A percentile compares a stretch with the other conserved stretches of the same genome.
These are phyloP conservation scores for Nomada hirtipes DNA, from an alignment of 2,888 invertebrate genomes.

Conservation along the genomic window DNA sequence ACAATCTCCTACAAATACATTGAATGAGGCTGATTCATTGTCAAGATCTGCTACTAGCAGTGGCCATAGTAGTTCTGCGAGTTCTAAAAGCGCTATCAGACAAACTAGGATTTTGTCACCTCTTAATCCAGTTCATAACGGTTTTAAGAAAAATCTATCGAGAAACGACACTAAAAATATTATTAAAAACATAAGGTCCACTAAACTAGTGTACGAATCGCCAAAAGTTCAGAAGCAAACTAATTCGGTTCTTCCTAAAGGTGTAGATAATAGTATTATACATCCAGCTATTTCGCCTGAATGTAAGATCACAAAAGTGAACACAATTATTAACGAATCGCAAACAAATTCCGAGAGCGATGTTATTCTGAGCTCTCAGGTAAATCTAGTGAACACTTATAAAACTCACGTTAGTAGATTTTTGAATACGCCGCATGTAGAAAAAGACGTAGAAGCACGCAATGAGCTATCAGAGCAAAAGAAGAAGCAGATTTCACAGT, in stretches of 20 bases:
- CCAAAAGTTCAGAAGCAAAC: slow-evolving; percentile 51
- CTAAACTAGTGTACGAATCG: slow-evolving; percentile 63
- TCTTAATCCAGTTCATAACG: not conserved
- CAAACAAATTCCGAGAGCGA: slow-evolving; percentile 57
- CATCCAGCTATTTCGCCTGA: slow-evolving; percentile 60
- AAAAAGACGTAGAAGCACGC: slow-evolving; percentile 13
- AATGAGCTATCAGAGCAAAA: slow-evolving; percentile 74
- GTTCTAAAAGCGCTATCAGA: not conserved
- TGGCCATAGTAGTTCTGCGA: slow-evolving; percentile 1
- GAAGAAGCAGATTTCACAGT: slow-evolving; percentile 77
- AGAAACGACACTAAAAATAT: slow-evolving; percentile 68
- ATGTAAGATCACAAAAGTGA: not conserved
- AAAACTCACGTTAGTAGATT: slow-evolving; percentile 12
- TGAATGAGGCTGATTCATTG: not conserved
- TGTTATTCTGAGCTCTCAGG: slow-evolving; percentile 31
- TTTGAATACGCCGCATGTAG: not conserved
- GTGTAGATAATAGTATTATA: slow-evolving; percentile 9
- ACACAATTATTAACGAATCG: slow-evolving; percentile 55
- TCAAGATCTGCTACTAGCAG: slow-evolving; percentile 8
- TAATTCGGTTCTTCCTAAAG: slow-evolving; percentile 48
- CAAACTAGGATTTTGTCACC: not conserved
- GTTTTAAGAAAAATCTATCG: slow-evolving; percentile 43
- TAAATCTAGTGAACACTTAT: not conserved
- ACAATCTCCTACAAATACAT: not conserved
- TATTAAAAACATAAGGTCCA: slow-evolving; percentile 65